Evolutionary conservation across 2,113 vertebrate species (phyloP).

Genomic region (Helogale parvula): DNA sequence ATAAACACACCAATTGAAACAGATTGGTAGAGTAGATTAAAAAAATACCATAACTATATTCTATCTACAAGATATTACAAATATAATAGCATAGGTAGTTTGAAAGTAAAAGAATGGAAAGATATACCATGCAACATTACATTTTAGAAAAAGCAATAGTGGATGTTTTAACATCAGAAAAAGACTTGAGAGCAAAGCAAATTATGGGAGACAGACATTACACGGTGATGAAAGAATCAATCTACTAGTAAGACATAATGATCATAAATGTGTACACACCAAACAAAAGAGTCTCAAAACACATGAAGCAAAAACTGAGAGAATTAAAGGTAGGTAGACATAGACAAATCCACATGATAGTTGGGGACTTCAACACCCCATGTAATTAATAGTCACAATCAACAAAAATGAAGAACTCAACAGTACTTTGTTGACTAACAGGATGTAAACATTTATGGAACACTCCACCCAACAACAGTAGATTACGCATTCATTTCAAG

Average conservation of each 20-base stretch:
- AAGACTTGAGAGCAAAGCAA: conserved; percentile 31
- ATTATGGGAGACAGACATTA: conserved; percentile 32
- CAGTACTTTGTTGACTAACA: not conserved
- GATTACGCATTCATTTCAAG: not conserved
- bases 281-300: not conserved
- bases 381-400: not conserved
- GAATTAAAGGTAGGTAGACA: not conserved
- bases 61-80: not conserved
- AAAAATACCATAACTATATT: not conserved
- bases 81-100: not conserved
- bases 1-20: conserved; percentile 13
- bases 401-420: conserved; percentile 4
- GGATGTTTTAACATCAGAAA: not conserved
- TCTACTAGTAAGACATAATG: not conserved
- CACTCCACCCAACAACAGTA: not conserved
- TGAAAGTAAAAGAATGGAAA: conserved; percentile 37
- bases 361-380: not conserved
- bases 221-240: not conserved
- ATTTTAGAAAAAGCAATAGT: not conserved
- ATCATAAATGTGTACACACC: not conserved
- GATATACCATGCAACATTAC: not conserved
- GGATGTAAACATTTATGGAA: not conserved
- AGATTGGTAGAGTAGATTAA: not conserved
- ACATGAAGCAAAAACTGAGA: not conserved
- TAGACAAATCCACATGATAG: not conserved